Evolutionary conservation across 2,888 invertebrate genomes (phyloP), one percentile per base, ranked within the genome.

Genomic region (Tiliacea citrago): DNA sequence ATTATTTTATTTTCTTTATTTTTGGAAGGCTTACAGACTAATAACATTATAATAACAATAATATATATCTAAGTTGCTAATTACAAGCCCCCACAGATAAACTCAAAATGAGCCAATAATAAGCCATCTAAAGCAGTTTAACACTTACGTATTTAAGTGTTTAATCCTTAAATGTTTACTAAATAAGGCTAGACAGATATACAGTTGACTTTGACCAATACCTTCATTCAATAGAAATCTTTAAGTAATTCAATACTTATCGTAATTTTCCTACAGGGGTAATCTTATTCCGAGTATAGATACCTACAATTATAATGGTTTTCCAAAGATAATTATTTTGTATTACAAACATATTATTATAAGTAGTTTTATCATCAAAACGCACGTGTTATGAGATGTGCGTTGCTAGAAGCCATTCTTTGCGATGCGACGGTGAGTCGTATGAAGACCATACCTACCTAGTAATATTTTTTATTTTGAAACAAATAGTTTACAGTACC

Each of bases 281-380:
- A 42, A 68, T 78, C 29, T 29, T 42, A 18, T 42, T n/a, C 6
- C 0, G 12, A 47, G 21, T 68, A n/a, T n/a, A n/a, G n/a, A n/a
- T n/a, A 78, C n/a, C 9, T n/a, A n/a, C 18, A 78, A 74, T 69
- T 39, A 42, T 16, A 68, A 57, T 79, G n/a, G 29, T n/a, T 74
- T 55, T 68, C 4, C 4, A 12, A 68, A 57, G 39, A 79, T 57
- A 69, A 78, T 53, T n/a, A 57, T 47, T 24, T 39, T 39, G 21
- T 47, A 10, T 1, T 16, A 21, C n/a, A 76, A 62, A 42, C 29
- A 51, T 49, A 45, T 72, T 53, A 49, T 74, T 35, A 9, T 42
- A 16, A n/a, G 2, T 63, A 9, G 29, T 72, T 1, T 51, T 67
- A 10, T 67, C 53, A 53, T 67, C 6, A 12, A 39, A 39, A 45